Base-by-base conservation (phyloP, 2,113 vertebrate species). In the Gobiocypris rarus region DNA sequence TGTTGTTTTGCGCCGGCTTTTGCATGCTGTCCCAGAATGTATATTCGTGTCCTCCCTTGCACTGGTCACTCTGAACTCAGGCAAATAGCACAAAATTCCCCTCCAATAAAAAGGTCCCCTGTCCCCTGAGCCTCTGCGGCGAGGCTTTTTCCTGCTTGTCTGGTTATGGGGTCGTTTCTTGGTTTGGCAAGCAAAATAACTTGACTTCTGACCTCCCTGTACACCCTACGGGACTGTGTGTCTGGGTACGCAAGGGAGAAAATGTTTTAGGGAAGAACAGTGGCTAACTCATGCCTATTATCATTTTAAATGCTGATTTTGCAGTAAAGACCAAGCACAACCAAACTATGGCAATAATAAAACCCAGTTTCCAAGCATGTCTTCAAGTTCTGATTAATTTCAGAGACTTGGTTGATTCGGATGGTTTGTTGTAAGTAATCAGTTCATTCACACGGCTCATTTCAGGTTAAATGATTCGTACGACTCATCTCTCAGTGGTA, bases 1-100 rank as follows among this genome's bases (percentile, higher is more conserved):
- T 86, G 87, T 65, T 84, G 82, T 88, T 86, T 82, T 82, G 67
- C 17, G 50, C 26, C 58, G 67, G 84, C 52, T 81, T 79, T 83
- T 58, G 83, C 77, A 81, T 82, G 45, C 77, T 82, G 79, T 74
- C 65, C 73, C 54, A 79, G 54, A 83, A 75, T 77, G 65, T 67
- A 17, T 67, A 59, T 58, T 65, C 9, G 24, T 52, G 7, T 87
- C 77, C 82, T 81, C 77, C 63, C 52, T 41, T 45, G 81, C 77
- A 67, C 59, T 84, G 82, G 76, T 77, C 82, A 84, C 43, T 84
- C 65, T 82, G 82, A 86, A 84, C 77, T 54, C 31, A 82, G 48
- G 73, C 52, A 77, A 76, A 76, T 76, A 81, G 70, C 81, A 80
- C 81, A 81, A 83, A 43, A 69, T 45, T 80, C 80, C 75, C 26